phyloP scores from a whole-genome alignment of 1,140 invertebrate species.

The Bombus soroeensis region DNA sequence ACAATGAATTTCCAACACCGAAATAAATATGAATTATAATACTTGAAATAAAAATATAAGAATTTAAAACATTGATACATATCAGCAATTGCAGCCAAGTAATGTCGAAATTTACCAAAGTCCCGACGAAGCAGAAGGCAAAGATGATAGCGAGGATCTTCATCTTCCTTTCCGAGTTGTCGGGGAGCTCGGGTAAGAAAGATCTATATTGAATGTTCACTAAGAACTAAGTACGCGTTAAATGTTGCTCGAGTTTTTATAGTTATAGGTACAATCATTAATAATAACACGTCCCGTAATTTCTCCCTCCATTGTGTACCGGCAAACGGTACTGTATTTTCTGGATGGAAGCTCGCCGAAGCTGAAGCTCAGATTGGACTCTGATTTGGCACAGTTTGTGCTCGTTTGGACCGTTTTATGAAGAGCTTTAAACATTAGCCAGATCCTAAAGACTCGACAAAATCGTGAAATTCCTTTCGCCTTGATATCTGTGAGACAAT shows the following conservation, averaged over 20 bases:
- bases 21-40: background rate
- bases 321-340: background rate
- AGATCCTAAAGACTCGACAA: no score
- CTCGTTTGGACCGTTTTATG: no score
- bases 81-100: background rate
- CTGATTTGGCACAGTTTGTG: no score
- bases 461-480: no score
- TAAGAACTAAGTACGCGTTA: conserved; percentile 35
- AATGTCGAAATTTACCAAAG: conserved; percentile 43
- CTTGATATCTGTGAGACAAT: no score
- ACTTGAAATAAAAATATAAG: background rate
- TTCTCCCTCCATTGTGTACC: conserved; percentile 12
- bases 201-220: background rate
- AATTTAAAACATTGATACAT: no score
- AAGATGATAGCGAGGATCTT: conserved; percentile 60
- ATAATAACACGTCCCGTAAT: background rate
- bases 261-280: conserved; percentile 27
- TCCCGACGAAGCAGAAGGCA: conserved; percentile 64
- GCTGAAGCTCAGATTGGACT: no score
- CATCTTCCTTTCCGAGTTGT: conserved; percentile 49
- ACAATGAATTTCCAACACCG: background rate
- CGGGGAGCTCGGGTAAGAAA: background rate
- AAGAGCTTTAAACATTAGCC: no score
- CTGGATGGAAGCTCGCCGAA: background rate
- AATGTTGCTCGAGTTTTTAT: conserved; percentile 49